These are phyloP conservation scores for Pollachius pollachius DNA, from an alignment of 2,113 vertebrate genomes.

Conservation along the genomic window DNA sequence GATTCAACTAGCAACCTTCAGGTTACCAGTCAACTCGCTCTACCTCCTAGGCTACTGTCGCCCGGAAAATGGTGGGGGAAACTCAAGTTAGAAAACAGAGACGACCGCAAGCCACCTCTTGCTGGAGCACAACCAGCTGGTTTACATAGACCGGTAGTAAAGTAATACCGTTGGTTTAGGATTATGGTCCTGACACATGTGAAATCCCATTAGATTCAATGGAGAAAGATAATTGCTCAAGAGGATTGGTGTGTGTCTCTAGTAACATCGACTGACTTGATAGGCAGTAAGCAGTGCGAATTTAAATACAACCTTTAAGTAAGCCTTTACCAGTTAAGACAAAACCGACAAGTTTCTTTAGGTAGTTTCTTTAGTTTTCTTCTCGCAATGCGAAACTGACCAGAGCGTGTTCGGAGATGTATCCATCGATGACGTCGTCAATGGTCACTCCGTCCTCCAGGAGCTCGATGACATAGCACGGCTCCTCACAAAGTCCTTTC, in stretches of 20 bases:
- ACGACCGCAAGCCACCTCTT: background rate
- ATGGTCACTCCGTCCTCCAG: constrained; percentile 90
- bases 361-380: no score
- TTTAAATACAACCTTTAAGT: no score
- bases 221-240: background rate
- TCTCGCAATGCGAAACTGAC: constrained; percentile 69
- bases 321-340: no score
- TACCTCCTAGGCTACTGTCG: no score
- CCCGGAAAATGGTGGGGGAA: no score
- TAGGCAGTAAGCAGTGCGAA: no score
- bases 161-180: background rate
- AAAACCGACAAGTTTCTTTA: no score
- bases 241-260: constrained; percentile 1
- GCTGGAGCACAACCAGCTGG: no score
- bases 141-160: no score
- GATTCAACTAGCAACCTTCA: no score
- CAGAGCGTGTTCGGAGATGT: constrained; percentile 90
- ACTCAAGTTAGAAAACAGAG: background rate
- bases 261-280: background rate
- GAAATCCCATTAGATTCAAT: background rate
- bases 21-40: no score
- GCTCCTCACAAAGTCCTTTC: constrained; percentile 97
- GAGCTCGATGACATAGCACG: constrained; percentile 90
- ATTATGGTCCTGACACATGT: background rate
- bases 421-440: constrained; percentile 91